Evolutionary conservation across 2,113 vertebrate genomes (phyloP), one percentile per base, ranked within the genome.

Genomic region (Albula goreensis): DNA sequence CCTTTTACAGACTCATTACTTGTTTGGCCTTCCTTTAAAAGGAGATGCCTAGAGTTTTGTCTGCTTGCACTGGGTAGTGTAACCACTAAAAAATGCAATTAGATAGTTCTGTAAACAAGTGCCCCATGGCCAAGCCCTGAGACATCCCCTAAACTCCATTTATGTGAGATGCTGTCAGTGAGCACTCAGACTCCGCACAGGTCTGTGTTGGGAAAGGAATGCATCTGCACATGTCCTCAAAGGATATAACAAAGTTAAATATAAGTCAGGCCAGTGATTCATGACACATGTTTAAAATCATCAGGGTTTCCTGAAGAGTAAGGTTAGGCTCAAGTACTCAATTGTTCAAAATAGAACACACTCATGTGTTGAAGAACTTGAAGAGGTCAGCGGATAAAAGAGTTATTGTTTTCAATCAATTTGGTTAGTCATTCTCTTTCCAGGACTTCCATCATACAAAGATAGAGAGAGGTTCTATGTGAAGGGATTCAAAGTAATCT

Each of bases 1-100:
- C 83, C 83, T 85, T 74, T 77, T 85, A 85, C 25, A 50, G 78
- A 56, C 63, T 50, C 50, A 15, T 50, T 74, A 51, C 60, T 77
- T n/a, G 52, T 49, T 25, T 5, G 13, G 11, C 31, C 50, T 77
- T 25, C 86, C 86, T 87, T 81, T 81, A 87, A 77, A 85, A 83
- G 83, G 80, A 57, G 48, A 41, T 22, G 51, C 80, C 48, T 74
- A 49, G 50, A 85, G 50, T 50, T 57, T 11, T 17, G 15, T 17
- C 60, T 49, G 3, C 50, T 50, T 74, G 83, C 19, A 4, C 70
- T 53, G 78, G 74, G 5, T 25, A 57, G 49, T 57, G 49, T 53
- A 70, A 77, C 31, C 60, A n/a, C 17, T 57, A 53, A 66, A 49
- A 85, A 56, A 79, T 31, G 50, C 53, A 50, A 56, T 57, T 56